phyloP scores from a whole-genome alignment of 2,113 vertebrate species.

The Donacobius atricapilla region DNA sequence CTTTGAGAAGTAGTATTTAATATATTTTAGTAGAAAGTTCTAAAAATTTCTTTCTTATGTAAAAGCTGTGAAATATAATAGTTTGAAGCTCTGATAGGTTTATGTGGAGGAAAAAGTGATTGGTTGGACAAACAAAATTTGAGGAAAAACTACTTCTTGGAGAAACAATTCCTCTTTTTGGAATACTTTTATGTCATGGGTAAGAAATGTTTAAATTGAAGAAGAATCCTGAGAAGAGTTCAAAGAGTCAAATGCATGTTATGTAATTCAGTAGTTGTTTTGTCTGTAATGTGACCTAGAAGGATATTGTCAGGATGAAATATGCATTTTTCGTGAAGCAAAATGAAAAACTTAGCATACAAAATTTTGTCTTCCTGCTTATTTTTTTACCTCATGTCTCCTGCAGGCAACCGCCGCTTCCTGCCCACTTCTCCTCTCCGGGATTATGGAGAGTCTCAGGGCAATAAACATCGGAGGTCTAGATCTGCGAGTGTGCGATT shows the following conservation, averaged over 20 bases:
- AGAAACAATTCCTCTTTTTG: background rate
- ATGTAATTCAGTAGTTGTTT: background rate
- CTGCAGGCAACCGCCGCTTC: conserved; percentile 76
- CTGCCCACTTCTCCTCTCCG: conserved; percentile 85
- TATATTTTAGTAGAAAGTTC: background rate
- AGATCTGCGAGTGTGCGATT: conserved; percentile 84
- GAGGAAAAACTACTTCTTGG: background rate
- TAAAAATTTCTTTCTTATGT: background rate
- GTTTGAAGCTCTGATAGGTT: background rate
- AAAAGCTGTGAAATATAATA: background rate
- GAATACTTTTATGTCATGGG: background rate
- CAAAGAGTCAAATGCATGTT: background rate
- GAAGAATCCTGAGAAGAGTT: background rate
- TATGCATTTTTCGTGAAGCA: accelerated
- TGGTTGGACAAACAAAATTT: background rate
- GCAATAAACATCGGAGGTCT: conserved; percentile 72
- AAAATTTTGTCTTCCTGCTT: background rate
- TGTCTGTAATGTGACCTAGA: background rate
- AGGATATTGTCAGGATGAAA: background rate
- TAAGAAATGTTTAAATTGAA: background rate
- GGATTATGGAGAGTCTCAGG: conserved; percentile 67
- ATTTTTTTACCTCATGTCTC: background rate
- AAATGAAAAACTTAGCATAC: background rate
- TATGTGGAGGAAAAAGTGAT: background rate
- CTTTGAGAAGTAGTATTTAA: background rate